Evolutionary conservation across 2,797 vertebrate species (phyloP).

Genomic region (Streptopelia turtur): DNA sequence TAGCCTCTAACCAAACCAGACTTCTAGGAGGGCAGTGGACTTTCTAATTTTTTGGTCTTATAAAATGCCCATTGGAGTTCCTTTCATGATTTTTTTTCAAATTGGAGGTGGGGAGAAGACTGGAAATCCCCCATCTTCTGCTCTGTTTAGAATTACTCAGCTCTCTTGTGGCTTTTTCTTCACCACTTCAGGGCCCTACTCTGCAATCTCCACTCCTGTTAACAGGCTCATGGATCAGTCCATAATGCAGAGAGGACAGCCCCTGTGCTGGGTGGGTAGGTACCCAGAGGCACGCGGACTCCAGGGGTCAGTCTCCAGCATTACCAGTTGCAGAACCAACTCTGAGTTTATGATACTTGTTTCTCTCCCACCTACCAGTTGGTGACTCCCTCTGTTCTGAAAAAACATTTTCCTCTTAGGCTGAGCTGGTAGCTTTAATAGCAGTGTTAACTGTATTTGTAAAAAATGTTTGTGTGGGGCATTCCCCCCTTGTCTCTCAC

Average conservation of each 20-base stretch:
- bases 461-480: neutral
- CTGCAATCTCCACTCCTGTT: neutral
- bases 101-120: neutral
- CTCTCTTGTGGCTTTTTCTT: neutral
- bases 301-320: neutral
- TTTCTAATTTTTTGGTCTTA: neutral
- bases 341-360: neutral
- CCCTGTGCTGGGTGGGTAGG: neutral
- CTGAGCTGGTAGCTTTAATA: neutral
- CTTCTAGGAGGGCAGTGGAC: neutral
- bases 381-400: neutral
- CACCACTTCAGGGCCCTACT: neutral
- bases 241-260: neutral
- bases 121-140: neutral
- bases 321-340: accelerated
- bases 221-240: neutral
- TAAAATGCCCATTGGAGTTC: neutral
- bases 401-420: neutral
- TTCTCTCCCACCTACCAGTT: neutral
- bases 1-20: neutral
- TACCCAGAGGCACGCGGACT: neutral
- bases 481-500: neutral
- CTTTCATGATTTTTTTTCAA: neutral
- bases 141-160: neutral
- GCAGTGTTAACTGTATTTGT: neutral